These are phyloP conservation scores for Syrrhaptes paradoxus DNA, from an alignment of 2,113 vertebrate genomes.

Conservation along the genomic window DNA sequence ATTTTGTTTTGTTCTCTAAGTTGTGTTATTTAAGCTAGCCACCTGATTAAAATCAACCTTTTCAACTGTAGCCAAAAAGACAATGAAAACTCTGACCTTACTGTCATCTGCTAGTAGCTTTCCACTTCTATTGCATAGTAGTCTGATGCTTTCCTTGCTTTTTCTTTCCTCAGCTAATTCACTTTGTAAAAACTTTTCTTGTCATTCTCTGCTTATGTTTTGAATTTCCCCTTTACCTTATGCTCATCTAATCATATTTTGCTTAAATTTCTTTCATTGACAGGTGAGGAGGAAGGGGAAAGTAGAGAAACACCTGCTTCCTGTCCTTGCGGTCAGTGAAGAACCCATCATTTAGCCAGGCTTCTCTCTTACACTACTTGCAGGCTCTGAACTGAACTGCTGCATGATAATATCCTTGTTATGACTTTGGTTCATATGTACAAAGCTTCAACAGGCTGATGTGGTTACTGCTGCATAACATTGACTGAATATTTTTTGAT, in stretches of 20 bases:
- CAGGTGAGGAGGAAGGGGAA: rapidly evolving
- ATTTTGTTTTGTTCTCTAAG: background rate
- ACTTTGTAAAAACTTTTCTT: background rate
- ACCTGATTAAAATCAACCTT: background rate
- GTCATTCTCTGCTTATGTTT: background rate
- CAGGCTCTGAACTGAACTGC: background rate
- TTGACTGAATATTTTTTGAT: background rate
- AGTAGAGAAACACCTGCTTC: background rate
- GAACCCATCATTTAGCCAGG: background rate
- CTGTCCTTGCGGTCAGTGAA: background rate
- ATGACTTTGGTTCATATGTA: background rate
- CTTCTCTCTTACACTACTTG: background rate
- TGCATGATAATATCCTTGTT: background rate
- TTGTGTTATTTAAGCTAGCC: background rate
- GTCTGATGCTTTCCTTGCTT: background rate
- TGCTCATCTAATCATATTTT: background rate
- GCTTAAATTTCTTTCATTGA: background rate
- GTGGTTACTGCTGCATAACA: background rate
- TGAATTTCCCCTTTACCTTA: background rate
- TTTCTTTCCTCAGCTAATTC: background rate
- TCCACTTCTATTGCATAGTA: background rate
- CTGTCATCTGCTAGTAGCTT: background rate
- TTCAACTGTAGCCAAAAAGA: background rate
- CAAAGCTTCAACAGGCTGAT: background rate
- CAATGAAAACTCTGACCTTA: background rate